Base-by-base conservation (phyloP, 1,140 invertebrate species). In the Nephila pilipes region DNA sequence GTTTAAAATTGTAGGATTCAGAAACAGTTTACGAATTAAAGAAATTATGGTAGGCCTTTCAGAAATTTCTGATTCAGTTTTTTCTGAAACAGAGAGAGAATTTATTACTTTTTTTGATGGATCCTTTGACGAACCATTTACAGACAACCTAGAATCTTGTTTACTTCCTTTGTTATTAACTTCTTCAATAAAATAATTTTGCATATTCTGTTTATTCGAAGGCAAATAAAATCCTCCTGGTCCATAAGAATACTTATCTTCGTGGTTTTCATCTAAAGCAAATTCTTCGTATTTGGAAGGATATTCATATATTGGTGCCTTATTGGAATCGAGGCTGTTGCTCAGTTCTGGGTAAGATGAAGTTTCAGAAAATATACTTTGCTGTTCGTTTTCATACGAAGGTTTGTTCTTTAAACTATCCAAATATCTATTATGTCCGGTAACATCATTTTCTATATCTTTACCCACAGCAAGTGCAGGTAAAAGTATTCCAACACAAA, bases 221-320 rank as follows among this genome's bases (percentile, higher is more conserved):
- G 83, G 83, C 8, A 60, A 29, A 32, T 85, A 85, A 60, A 85
- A 29, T n/a, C 83, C 79, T 38, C 79, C 79, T 4, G 36, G 12
- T 12, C 32, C 79, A 46, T 81, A 81, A 16, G 79, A 38, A 36
- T 81, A 81, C 18, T 75, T 25, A 12, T 81, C 83, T 8, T 85
- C n/a, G 8, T n/a, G n/a, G 8, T 8, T 32, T 58, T 85, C 54
- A 16, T 60, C 57, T 18, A 22, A 22, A 22, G 32, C 25, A 60
- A 60, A 85, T 20, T 85, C 10, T 32, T 85, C 57, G 55, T 32
- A 85, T 29, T 25, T 46, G 20, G 83, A 85, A 58, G 57, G 83
- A n/a, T 2, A 16, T 38, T 46, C 79, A 60, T 85, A 29, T 12
- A 12, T 58, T 12, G 25, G 32, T 8, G 2, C 16, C 16, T 85